Evolutionary conservation across 2,797 vertebrate genomes (phyloP).

Genomic region (Arnoldichthys spilopterus): DNA sequence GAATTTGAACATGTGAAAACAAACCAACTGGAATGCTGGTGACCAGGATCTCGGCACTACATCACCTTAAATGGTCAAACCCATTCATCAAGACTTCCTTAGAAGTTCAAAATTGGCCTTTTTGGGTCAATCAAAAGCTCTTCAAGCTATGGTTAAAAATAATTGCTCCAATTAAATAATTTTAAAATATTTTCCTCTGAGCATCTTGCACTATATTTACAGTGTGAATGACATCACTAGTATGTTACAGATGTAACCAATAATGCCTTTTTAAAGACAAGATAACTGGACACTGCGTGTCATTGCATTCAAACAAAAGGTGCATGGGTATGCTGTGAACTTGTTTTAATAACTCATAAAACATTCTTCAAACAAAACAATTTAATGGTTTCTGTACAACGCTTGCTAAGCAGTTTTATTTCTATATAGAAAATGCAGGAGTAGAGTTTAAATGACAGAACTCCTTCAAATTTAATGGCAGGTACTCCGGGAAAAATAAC

Average conservation of each 20-base stretch:
- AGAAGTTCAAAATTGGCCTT: too few relatives aligned
- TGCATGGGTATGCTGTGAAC: constrained; percentile 71
- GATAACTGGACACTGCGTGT: background rate
- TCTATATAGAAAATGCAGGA: constrained; percentile 98
- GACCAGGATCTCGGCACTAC: background rate
- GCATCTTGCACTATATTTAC: too few relatives aligned
- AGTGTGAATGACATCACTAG: too few relatives aligned
- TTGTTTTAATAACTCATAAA: constrained; percentile 79
- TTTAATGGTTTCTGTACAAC: constrained; percentile 96
- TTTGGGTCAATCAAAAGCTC: background rate
- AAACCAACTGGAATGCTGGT: background rate
- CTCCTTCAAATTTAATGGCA: constrained; percentile 99
- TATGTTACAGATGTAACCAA: too few relatives aligned
- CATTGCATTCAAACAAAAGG: constrained; percentile 7
- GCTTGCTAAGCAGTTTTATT: constrained; percentile 97
- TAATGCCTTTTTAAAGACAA: background rate
- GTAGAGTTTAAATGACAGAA: constrained; percentile 83
- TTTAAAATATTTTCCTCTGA: too few relatives aligned
- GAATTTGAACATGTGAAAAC: background rate
- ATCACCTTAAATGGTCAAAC: too few relatives aligned
- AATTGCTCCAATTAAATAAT: too few relatives aligned
- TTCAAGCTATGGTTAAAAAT: too few relatives aligned
- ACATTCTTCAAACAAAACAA: constrained; percentile 90
- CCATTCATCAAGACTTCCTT: too few relatives aligned
- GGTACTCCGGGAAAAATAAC: constrained; percentile 98